These are phyloP conservation scores for Malaclemys terrapin DNA, from an alignment of 2,113 vertebrate species.

Conservation along the genomic window DNA sequence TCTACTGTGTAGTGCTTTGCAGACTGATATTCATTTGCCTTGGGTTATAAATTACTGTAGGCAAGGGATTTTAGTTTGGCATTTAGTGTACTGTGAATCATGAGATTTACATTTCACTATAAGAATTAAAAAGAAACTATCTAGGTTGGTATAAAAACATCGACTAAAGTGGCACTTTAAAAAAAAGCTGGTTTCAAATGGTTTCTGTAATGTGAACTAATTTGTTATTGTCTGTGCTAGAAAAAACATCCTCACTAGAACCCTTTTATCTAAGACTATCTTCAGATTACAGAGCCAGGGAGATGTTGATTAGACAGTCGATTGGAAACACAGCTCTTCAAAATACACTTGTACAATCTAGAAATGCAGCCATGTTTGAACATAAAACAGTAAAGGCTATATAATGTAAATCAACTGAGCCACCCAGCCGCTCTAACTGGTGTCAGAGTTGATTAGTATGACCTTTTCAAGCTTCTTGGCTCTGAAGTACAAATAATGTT, in stretches of 20 bases:
- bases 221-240: neutral
- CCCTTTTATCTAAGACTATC: neutral
- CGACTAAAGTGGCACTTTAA: fast-evolving
- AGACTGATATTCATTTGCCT: fast-evolving
- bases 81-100: fast-evolving
- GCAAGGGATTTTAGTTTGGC: neutral
- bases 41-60: fast-evolving
- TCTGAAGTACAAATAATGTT: neutral
- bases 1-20: fast-evolving
- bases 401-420: neutral
- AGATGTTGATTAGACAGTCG: neutral
- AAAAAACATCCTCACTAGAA: fast-evolving
- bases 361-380: neutral
- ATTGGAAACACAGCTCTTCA: neutral
- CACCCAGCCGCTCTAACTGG: neutral
- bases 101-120: fast-evolving
- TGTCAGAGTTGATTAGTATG: neutral
- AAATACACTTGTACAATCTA: neutral
- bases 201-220: neutral
- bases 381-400: neutral
- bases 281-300: neutral
- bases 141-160: fast-evolving
- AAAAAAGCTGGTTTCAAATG: neutral
- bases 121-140: neutral
- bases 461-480: neutral